These are phyloP conservation scores for Tamandua tetradactyla DNA, from an alignment of 2,797 vertebrate genomes.

Conservation along the genomic window DNA sequence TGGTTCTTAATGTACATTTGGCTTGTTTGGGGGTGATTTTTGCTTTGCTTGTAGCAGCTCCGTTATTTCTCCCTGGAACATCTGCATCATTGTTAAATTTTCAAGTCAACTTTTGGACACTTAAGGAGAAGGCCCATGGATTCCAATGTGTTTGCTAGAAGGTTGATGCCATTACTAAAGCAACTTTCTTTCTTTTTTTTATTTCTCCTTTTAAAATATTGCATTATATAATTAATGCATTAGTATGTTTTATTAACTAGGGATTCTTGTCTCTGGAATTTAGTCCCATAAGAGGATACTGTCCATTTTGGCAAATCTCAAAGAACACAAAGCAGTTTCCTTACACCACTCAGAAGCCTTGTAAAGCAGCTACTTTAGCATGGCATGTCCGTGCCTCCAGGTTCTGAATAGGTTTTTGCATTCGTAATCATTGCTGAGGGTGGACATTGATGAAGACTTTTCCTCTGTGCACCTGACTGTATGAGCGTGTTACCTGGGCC, in stretches of 20 bases:
- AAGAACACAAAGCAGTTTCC: too few relatives aligned
- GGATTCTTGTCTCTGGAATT: neutral
- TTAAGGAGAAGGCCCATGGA: neutral
- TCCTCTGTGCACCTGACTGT: neutral
- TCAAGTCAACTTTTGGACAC: neutral
- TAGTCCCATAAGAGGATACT: neutral
- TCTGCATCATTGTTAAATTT: neutral
- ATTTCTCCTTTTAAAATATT: too few relatives aligned
- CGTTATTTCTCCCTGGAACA: neutral
- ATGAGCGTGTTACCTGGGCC: neutral
- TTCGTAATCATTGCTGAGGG: neutral
- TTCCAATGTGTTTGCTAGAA: neutral
- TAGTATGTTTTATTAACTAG: neutral
- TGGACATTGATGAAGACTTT: neutral
- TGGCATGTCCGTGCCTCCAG: neutral
- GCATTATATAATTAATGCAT: neutral
- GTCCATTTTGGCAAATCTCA: too few relatives aligned
- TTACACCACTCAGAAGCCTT: too few relatives aligned
- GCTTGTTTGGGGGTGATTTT: constrained; percentile 45
- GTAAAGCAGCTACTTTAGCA: neutral
- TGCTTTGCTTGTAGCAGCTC: constrained; percentile 53
- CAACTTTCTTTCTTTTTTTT: neutral
- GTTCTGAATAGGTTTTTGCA: neutral
- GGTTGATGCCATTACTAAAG: neutral
- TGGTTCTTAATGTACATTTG: constrained; percentile 65